Evolutionary conservation across 2,113 vertebrate genomes (phyloP).

Genomic region (Hippocampus mohnikei): DNA sequence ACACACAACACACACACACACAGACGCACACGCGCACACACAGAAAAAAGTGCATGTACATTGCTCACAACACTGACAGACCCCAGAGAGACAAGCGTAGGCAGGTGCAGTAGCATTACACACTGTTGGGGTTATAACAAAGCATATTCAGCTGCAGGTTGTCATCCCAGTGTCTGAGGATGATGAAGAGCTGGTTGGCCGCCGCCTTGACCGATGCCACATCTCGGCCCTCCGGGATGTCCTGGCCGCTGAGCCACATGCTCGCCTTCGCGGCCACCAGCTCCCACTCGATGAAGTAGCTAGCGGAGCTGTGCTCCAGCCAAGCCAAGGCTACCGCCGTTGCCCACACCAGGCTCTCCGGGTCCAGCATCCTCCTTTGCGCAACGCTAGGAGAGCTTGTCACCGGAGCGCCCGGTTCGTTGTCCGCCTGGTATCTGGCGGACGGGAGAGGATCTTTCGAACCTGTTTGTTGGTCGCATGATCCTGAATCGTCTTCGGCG

Average conservation of each 20-base stretch:
- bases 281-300: slow-evolving; percentile 92
- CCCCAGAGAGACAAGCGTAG: background rate
- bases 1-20: background rate
- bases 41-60: background rate
- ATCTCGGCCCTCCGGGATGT: slow-evolving; percentile 79
- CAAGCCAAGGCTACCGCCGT: slow-evolving; percentile 90
- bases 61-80: slow-evolving; percentile 3
- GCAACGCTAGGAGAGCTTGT: slow-evolving; percentile 5
- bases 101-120: slow-evolving; percentile 59
- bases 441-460: slow-evolving; percentile 2
- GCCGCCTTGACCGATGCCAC: slow-evolving; percentile 77
- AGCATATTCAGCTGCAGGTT: slow-evolving; percentile 94
- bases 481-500: slow-evolving; percentile 24
- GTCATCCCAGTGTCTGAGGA: slow-evolving; percentile 95
- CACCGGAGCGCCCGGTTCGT: slow-evolving; percentile 20
- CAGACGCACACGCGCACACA: background rate
- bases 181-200: slow-evolving; percentile 92
- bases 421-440: slow-evolving; percentile 11
- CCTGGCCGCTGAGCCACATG: slow-evolving; percentile 82
- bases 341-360: slow-evolving; percentile 86
- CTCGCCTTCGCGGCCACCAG: slow-evolving; percentile 90
- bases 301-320: slow-evolving; percentile 92
- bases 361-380: slow-evolving; percentile 60
- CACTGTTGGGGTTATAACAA: slow-evolving; percentile 88
- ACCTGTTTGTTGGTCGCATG: background rate